Percentiles rank a stretch among this genome's conserved stretches.
Conservation (phyloP, 2,113 vertebrate species). For the Coracopsis vasa region DNA sequence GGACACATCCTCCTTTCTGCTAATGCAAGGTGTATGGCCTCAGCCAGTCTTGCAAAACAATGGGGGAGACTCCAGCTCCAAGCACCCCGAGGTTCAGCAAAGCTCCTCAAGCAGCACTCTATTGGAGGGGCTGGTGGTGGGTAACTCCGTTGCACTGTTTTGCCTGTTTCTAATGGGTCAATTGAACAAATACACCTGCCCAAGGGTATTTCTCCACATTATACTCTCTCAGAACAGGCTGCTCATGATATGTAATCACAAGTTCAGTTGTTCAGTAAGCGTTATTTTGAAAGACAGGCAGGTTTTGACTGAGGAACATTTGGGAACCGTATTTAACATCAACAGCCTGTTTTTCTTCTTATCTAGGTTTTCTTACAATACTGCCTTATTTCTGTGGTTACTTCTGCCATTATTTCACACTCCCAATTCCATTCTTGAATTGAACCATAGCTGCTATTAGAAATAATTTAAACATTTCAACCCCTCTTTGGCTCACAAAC, state of each 20-base stretch:
- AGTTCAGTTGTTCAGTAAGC: not conserved
- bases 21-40: not conserved
- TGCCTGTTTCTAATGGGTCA: not conserved
- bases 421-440: slow-evolving; percentile 34
- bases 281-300: not conserved
- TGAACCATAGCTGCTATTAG: slow-evolving; percentile 32
- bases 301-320: not conserved
- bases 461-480: slow-evolving; percentile 25
- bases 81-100: fast-evolving
- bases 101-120: not conserved
- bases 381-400: slow-evolving; percentile 22
- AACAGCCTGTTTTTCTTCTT: not conserved
- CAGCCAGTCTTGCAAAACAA: not conserved
- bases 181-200: not conserved
- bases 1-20: not conserved
- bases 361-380: not conserved
- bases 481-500: not conserved
- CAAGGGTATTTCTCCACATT: not conserved
- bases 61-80: not conserved
- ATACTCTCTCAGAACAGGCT: not conserved
- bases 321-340: not conserved
- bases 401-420: slow-evolving; percentile 28
- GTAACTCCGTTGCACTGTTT: not conserved
- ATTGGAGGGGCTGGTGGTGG: not conserved
- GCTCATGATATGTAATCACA: not conserved